A percentile compares a stretch with the other conserved stretches of the same genome.
phyloP scores from a whole-genome alignment of 2,113 vertebrate species.

The Pygathrix nemaeus region DNA sequence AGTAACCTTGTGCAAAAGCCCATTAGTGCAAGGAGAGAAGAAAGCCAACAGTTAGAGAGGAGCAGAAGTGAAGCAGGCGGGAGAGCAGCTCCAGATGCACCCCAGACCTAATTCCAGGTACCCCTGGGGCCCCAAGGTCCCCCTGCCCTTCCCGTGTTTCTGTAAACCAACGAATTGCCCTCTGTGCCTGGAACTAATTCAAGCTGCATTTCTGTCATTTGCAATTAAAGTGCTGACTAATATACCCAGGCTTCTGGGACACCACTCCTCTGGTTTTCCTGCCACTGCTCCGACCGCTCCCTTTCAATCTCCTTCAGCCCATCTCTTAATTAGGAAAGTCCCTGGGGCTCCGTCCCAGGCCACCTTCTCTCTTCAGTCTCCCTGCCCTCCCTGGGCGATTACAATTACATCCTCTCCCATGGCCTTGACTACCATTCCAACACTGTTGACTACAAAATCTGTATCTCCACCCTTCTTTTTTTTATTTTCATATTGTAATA shows the following conservation, averaged over 20 bases:
- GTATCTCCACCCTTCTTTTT: not conserved
- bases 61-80: not conserved
- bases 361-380: not conserved
- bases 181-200: not conserved
- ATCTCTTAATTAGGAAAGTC: rapidly evolving
- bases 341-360: not conserved
- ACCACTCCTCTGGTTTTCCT: not conserved
- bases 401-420: not conserved
- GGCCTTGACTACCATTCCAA: not conserved
- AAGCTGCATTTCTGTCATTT: not conserved
- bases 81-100: not conserved
- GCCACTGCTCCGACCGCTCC: not conserved
- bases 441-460: not conserved
- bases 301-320: not conserved
- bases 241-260: not conserved
- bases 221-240: not conserved
- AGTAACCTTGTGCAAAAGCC: not conserved
- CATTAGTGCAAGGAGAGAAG: not conserved
- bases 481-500: not conserved
- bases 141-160: not conserved
- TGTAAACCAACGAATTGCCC: not conserved
- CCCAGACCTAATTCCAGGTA: not conserved
- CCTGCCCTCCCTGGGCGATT: not conserved
- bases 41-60: not conserved
- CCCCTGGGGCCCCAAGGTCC: not conserved